Evolutionary conservation across 2,888 invertebrate genomes (phyloP).

Genomic region (Athalia circularis): DNA sequence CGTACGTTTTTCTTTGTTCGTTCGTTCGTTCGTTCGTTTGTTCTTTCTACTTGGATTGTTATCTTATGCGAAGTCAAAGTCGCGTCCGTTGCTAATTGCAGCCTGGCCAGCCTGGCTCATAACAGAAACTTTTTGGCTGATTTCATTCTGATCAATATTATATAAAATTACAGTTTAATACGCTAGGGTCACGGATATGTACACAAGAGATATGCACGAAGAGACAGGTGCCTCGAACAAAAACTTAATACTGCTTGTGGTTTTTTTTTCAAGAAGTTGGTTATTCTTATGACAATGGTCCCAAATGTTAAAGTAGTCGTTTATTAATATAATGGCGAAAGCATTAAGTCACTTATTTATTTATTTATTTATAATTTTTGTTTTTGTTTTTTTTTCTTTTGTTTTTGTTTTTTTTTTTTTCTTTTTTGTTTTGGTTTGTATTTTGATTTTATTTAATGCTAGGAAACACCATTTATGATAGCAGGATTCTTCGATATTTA

Average conservation of each 20-base stretch:
- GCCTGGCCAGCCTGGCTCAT: conserved; percentile 48
- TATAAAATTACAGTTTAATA: conserved; percentile 51
- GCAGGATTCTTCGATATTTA: conserved; percentile 50
- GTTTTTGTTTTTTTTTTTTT: background rate
- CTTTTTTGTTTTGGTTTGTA: conserved; percentile 20
- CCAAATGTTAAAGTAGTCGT: conserved; percentile 69
- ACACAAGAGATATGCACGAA: conserved; percentile 61
- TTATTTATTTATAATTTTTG: conserved; percentile 3
- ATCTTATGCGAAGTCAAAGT: conserved; percentile 36
- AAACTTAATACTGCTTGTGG: conserved; percentile 64
- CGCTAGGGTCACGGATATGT: conserved; percentile 61
- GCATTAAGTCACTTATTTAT: conserved; percentile 8
- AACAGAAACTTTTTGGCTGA: conserved; percentile 45
- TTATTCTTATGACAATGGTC: conserved; percentile 68
- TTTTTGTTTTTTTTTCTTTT: conserved; percentile 1
- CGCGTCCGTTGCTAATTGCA: conserved; percentile 29
- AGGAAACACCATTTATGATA: conserved; percentile 53
- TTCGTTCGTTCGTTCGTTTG: too few species aligned
- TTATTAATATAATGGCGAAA: conserved; percentile 41
- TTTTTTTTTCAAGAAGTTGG: conserved; percentile 58
- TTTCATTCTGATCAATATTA: conserved; percentile 41
- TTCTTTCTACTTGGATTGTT: background rate
- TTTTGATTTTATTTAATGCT: conserved; percentile 46
- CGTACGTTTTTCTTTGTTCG: too few species aligned
- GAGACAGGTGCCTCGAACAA: conserved; percentile 55